phyloP scores from a whole-genome alignment of 2,113 vertebrate species.

The Hippoglossus stenolepis region DNA sequence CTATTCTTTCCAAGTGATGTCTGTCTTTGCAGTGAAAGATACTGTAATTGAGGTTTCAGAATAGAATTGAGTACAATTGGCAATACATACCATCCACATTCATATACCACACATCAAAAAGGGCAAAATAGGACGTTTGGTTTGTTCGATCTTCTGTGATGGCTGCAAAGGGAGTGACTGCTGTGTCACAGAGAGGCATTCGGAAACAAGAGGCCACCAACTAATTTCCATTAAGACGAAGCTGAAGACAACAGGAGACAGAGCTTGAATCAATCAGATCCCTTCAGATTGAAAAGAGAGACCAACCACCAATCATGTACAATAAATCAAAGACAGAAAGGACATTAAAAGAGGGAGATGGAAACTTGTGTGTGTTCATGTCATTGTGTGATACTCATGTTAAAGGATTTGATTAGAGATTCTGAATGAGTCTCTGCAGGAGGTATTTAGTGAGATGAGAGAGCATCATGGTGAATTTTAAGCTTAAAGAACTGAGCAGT shows the following conservation, averaged over 20 bases:
- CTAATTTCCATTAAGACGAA: slow-evolving; percentile 7
- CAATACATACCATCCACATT: slow-evolving; percentile 71
- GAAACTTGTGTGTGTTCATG: background rate
- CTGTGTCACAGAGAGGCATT: slow-evolving; percentile 11
- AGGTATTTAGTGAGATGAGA: no score
- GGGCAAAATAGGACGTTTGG: background rate
- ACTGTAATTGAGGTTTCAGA: background rate
- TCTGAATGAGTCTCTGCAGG: background rate
- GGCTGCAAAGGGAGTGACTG: slow-evolving; percentile 46
- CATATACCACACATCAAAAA: slow-evolving; percentile 76
- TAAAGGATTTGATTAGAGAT: background rate
- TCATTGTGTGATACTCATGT: background rate
- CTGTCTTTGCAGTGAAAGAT: background rate
- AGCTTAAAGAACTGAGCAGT: background rate
- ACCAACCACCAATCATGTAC: slow-evolving; percentile 30
- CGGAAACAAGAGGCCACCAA: slow-evolving; percentile 1
- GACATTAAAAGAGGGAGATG: background rate
- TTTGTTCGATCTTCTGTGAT: slow-evolving; percentile 63
- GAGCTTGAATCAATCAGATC: background rate
- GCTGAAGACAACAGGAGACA: slow-evolving; percentile 1
- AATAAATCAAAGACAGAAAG: slow-evolving; percentile 4
- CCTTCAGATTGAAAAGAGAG: slow-evolving; percentile 12
- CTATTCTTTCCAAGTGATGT: background rate
- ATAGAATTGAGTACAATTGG: slow-evolving; percentile 13
- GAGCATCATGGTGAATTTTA: background rate